Percentiles rank a stretch among this genome's conserved stretches.
Evolutionary conservation across 2,113 vertebrate species (phyloP).

Genomic region (Ictalurus furcatus): DNA sequence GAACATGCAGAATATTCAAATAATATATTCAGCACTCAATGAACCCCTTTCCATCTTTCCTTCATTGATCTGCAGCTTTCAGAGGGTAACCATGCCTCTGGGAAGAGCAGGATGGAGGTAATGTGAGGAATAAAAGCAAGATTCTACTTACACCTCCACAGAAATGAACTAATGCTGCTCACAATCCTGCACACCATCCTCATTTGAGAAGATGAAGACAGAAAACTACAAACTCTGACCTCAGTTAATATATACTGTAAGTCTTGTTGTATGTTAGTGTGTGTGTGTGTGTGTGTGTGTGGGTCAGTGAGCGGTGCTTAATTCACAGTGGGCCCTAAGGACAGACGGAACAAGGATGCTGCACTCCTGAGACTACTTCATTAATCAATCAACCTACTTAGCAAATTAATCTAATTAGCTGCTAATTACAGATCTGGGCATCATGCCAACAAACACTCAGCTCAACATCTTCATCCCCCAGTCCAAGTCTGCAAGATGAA

Average conservation of each 20-base stretch:
- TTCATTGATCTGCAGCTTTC: slow-evolving; percentile 18
- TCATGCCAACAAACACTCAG: slow-evolving; percentile 10
- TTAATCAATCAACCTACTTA: slow-evolving; percentile 21
- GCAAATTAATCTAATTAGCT: slow-evolving; percentile 25
- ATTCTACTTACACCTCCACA: background rate
- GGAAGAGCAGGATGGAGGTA: background rate
- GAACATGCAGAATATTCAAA: slow-evolving; percentile 3
- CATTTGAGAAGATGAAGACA: background rate
- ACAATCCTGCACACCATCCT: background rate
- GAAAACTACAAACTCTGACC: background rate
- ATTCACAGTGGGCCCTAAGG: background rate
- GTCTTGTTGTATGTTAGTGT: background rate
- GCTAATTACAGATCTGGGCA: slow-evolving; percentile 33
- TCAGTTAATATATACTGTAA: background rate
- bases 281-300: background rate
- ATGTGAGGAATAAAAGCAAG: slow-evolving; percentile 2
- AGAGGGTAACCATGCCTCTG: slow-evolving; percentile 18
- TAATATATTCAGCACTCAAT: background rate
- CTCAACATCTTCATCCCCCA: slow-evolving; percentile 4
- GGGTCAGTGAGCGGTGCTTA: background rate
- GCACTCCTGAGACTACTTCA: slow-evolving; percentile 6
- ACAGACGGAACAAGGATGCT: background rate
- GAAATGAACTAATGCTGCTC: background rate
- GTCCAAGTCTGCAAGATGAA: slow-evolving; percentile 7
- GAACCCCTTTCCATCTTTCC: background rate